phyloP scores from a whole-genome alignment of 2,797 vertebrate species.

The Basileuterus tristriatus region DNA sequence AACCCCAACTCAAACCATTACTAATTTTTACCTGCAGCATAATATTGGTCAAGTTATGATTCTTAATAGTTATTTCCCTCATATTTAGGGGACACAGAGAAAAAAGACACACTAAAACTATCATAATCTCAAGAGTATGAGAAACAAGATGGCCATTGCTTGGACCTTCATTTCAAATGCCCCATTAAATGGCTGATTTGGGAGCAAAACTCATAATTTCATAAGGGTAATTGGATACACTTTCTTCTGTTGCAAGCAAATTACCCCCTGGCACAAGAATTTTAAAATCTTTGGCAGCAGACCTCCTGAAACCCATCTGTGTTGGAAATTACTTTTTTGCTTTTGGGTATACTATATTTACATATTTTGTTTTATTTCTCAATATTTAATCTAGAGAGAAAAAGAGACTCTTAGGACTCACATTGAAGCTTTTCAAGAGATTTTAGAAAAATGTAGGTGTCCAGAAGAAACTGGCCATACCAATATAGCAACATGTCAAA shows the following conservation, averaged over 20 bases:
- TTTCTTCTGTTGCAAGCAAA: constrained; percentile 64
- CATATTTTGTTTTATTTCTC: constrained; percentile 69
- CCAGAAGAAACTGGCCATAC: neutral
- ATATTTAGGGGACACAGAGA: neutral
- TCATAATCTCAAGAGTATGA: neutral
- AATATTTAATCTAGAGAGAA: constrained; percentile 66
- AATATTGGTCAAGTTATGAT: neutral
- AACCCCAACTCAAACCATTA: neutral
- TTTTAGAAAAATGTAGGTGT: neutral
- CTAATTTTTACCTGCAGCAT: neutral
- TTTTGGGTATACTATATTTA: constrained; percentile 72
- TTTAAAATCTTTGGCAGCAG: constrained; percentile 68
- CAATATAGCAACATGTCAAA: neutral
- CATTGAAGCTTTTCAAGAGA: neutral
- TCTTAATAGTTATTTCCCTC: neutral
- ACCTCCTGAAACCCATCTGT: constrained; percentile 70
- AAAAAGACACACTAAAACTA: neutral
- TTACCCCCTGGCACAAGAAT: constrained; percentile 49
- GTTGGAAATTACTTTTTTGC: constrained; percentile 72
- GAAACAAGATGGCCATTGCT: neutral
- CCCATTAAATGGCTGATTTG: constrained; percentile 49
- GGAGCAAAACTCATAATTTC: constrained; percentile 57
- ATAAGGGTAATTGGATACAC: constrained; percentile 60
- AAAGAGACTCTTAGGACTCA: constrained; percentile 40
- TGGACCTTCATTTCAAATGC: constrained; percentile 46